A percentile compares a stretch with the other conserved stretches of the same genome.
phyloP scores from a whole-genome alignment of 2,797 vertebrate species.

The Miichthys miiuy region DNA sequence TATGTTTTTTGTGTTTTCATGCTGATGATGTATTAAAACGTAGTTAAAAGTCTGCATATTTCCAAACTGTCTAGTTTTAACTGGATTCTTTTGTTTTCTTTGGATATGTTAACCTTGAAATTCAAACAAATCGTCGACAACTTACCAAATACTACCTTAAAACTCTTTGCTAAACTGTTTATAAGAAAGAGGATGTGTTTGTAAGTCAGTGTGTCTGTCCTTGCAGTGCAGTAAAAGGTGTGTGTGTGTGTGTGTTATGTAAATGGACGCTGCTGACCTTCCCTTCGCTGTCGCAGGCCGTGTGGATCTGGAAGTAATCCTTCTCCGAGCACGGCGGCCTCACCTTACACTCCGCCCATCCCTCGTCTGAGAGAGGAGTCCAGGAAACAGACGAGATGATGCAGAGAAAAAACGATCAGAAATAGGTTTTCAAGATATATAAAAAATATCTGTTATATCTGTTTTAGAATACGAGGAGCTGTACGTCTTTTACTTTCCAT shows the following conservation, averaged over 20 bases:
- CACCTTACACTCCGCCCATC: slow-evolving; percentile 88
- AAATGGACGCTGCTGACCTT: slow-evolving; percentile 86
- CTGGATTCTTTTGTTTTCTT: not conserved
- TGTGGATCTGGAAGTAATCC: slow-evolving; percentile 97
- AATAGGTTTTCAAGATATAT: not conserved
- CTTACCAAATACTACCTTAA: not conserved
- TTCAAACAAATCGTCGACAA: not conserved
- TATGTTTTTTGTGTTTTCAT: not conserved
- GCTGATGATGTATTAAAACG: not conserved
- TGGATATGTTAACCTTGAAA: fast-evolving
- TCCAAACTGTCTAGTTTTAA: not conserved
- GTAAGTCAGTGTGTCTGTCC: slow-evolving; percentile 2
- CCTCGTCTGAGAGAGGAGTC: slow-evolving; percentile 87
- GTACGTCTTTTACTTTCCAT: too few species aligned
- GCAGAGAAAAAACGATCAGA: not conserved
- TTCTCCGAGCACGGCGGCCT: slow-evolving; percentile 91
- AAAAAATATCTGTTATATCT: too few species aligned
- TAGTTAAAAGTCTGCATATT: not conserved
- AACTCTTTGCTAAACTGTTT: not conserved
- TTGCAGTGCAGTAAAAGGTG: not conserved
- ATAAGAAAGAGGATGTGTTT: not conserved
- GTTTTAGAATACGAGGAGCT: too few species aligned
- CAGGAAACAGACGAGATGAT: slow-evolving; percentile 12
- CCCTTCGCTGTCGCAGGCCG: slow-evolving; percentile 92
- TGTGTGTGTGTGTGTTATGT: slow-evolving; percentile 15